A percentile compares a stretch with the other conserved stretches of the same genome.
These are phyloP conservation scores for Polypedilum pembai DNA, from an alignment of 1,140 invertebrate genomes.

Conservation along the genomic window DNA sequence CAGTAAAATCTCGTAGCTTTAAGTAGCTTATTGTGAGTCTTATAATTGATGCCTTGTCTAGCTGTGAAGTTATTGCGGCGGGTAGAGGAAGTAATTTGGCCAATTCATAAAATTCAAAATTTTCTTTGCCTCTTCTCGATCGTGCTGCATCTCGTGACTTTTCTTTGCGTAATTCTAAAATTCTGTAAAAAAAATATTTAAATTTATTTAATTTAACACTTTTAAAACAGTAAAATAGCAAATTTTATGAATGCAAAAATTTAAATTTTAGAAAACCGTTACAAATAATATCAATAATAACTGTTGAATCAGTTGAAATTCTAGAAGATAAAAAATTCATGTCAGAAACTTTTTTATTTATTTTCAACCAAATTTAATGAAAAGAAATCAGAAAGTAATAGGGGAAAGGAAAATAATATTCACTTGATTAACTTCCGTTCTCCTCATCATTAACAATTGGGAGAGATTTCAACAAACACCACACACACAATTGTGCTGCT, in stretches of 20 bases:
- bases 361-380: background rate
- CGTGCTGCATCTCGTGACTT: constrained; percentile 94
- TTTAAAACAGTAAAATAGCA: no score
- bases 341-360: background rate
- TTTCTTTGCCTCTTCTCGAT: constrained; percentile 91
- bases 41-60: constrained; percentile 98
- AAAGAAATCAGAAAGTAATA: background rate
- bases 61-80: constrained; percentile 91
- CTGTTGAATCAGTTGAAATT: constrained; percentile 1
- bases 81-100: constrained; percentile 96
- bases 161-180: constrained; percentile 92
- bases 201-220: no score
- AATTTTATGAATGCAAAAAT: no score
- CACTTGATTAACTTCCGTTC: constrained; percentile 26
- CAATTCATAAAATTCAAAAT: constrained; percentile 97
- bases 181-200: constrained; percentile 68
- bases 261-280: no score
- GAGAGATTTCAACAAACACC: background rate
- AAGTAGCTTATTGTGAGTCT: constrained; percentile 96
- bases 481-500: background rate
- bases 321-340: background rate
- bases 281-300: background rate
- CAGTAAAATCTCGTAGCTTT: constrained; percentile 89
- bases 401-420: background rate
- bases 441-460: background rate